phyloP scores from a whole-genome alignment of 2,888 invertebrate genomes.

The Eupithecia pulchellata region DNA sequence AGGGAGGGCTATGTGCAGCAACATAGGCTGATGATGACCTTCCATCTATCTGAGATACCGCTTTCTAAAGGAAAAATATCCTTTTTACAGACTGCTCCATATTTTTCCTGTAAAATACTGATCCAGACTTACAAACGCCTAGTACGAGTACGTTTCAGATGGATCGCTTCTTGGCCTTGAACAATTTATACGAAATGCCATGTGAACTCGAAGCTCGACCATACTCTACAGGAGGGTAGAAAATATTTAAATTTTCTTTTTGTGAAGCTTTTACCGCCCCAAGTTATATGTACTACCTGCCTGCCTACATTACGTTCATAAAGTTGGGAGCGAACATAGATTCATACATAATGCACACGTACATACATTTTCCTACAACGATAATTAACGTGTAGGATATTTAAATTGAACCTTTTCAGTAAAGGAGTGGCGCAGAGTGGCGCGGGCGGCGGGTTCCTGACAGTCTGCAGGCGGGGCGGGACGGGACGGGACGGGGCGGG shows the following conservation, averaged over 20 bases:
- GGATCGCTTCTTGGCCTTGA: too few species aligned
- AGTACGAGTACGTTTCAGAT: too few species aligned
- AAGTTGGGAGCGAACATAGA: background rate
- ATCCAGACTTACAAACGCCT: too few species aligned
- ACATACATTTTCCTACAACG: conserved; percentile 27
- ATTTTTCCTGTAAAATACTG: too few species aligned
- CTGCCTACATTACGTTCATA: background rate
- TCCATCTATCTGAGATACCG: too few species aligned
- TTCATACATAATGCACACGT: conserved; percentile 19
- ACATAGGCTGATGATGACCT: too few species aligned
- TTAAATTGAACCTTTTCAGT: conserved; percentile 41
- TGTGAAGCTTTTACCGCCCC: conserved; percentile 18
- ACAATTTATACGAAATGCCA: background rate
- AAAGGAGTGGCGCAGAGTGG: background rate
- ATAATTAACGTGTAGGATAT: conserved; percentile 42
- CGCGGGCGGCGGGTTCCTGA: conserved; percentile 10
- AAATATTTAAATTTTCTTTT: conserved; percentile 18
- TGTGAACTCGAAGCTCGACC: background rate
- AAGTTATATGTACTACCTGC: conserved; percentile 4
- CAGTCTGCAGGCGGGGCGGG: background rate
- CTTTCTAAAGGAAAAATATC: too few species aligned
- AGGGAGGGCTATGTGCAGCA: too few species aligned
- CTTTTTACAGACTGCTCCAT: too few species aligned
- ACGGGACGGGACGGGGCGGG: background rate
- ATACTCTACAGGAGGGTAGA: background rate